A percentile compares a stretch with the other conserved stretches of the same genome.
phyloP scores from a whole-genome alignment of 2,888 invertebrate genomes.

The Philhelius pedissequus region DNA sequence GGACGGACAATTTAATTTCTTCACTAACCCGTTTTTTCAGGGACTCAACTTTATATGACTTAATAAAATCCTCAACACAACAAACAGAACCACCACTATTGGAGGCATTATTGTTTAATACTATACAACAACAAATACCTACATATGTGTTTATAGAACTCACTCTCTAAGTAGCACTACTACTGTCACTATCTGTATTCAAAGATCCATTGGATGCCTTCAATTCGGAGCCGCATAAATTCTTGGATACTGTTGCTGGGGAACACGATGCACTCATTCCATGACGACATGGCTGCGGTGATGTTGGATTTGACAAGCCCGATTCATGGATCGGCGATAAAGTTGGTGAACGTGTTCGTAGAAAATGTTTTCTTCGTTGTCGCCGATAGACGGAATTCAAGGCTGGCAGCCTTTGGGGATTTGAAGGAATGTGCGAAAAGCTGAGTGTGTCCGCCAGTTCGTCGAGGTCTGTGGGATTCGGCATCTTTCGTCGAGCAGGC shows the following conservation, averaged over 20 bases:
- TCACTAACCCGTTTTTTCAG: neutral
- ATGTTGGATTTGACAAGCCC: constrained; percentile 85
- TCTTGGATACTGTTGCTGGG: constrained; percentile 62
- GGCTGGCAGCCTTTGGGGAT: constrained; percentile 72
- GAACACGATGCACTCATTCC: constrained; percentile 73
- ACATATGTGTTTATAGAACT: constrained; percentile 14
- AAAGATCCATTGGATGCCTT: constrained; percentile 74
- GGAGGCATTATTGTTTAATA: constrained; percentile 20
- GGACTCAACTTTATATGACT: constrained; percentile 5
- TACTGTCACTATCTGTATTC: constrained; percentile 73
- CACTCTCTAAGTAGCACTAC: constrained; percentile 55
- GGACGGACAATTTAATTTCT: constrained; percentile 10
- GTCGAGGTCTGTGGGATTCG: constrained; percentile 79
- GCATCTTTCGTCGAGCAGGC: constrained; percentile 79
- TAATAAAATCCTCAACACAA: constrained; percentile 24
- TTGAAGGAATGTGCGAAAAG: constrained; percentile 75
- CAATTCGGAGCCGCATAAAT: constrained; percentile 46
- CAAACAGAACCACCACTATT: neutral
- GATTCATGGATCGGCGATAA: constrained; percentile 86
- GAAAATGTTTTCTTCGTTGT: constrained; percentile 79
- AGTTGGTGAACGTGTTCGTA: constrained; percentile 81
- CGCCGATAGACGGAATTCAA: constrained; percentile 75
- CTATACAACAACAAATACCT: constrained; percentile 29
- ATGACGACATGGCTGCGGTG: constrained; percentile 80
- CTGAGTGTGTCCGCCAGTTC: constrained; percentile 81